A percentile compares a stretch with the other conserved stretches of the same genome.
Conservation (phyloP, 2,888 invertebrate genomes). For the Sacculina carcini region DNA sequence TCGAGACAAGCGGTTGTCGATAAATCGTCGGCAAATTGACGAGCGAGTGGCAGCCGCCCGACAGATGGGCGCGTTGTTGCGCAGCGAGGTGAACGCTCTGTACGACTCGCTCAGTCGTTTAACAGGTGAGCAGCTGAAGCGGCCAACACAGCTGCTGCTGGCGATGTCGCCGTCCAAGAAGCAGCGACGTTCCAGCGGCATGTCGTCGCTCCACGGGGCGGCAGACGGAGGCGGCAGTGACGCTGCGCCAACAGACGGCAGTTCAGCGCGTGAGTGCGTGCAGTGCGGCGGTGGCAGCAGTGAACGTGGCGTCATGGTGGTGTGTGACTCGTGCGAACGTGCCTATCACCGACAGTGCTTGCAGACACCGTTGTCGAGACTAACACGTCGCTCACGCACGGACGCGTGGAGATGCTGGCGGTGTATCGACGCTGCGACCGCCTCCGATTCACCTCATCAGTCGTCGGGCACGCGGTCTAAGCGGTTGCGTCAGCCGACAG, state of each 20-base stretch:
- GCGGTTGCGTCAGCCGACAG: neutral
- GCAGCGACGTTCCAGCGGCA: too few relatives aligned
- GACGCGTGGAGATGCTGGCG: conserved; percentile 11
- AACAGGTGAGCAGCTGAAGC: too few relatives aligned
- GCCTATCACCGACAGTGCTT: conserved; percentile 84
- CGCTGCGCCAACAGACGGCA: neutral
- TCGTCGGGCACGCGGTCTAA: neutral
- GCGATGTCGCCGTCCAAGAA: too few relatives aligned
- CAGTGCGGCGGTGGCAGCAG: conserved; percentile 58
- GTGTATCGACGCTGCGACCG: conserved; percentile 1
- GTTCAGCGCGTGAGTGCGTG: conserved; percentile 40
- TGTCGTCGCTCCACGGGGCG: too few relatives aligned
- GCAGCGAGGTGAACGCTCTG: too few relatives aligned
- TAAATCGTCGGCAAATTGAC: too few relatives aligned
- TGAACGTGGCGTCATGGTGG: conserved; percentile 76
- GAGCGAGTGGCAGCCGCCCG: neutral
- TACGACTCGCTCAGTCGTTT: too few relatives aligned
- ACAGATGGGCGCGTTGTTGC: too few relatives aligned
- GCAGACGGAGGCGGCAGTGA: neutral
- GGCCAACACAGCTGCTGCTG: too few relatives aligned
- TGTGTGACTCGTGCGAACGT: conserved; percentile 77
- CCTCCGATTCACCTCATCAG: neutral
- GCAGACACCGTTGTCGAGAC: conserved; percentile 69
- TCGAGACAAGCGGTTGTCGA: conserved; percentile 17
- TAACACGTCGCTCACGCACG: conserved; percentile 76